Evolutionary conservation across 2,888 invertebrate species (phyloP), one percentile per base, ranked within the genome.

Genomic region (Zonitis immaculata): DNA sequence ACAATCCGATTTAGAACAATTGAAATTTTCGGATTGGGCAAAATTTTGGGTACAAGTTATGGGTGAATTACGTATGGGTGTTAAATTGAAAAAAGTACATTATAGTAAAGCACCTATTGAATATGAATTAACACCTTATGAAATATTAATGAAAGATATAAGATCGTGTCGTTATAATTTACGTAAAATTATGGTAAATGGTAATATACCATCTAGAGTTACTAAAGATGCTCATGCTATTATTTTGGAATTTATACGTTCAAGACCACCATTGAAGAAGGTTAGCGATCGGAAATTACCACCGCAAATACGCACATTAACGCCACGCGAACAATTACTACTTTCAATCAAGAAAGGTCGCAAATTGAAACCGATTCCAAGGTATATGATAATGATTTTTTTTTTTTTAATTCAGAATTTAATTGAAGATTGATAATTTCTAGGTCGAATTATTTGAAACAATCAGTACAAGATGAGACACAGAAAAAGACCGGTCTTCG

Each of bases 41-140:
- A 85, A 93, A 70, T 88, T 96, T 76, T 95, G 95, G 95, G 88
- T 93, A 74, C 94, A 95, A 82, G 94, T 96, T 42, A 95, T 96
- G 73, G 87, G 89, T 61, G 92, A 96, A 74, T 80, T 97, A 54
- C 80, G 96, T 48, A 87, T 88, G 74, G 96, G 96, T 20, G 95
- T 96, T 7, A 89, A 94, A 73, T 80, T 97, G 73, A 95, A 95
- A 79, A 95, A 95, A 77, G 87, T 90, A 25, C 85, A 86, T 73
- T 83, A 82, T 73, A 84, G 87, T 57, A 80, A 87, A 68, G 83
- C 88, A 9, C 89, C 89, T 7, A 87, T 91, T 56, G 95, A 96
- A 76, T 96, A 88, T 76, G 95, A 95, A 76, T 78, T 96, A 66
- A 97, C 96, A 43, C 96, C 96, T 11, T 96, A 95, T 72, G 96